Conservation (phyloP, 2,888 invertebrate genomes). For the Scelioninae gen. 1 region DNA sequence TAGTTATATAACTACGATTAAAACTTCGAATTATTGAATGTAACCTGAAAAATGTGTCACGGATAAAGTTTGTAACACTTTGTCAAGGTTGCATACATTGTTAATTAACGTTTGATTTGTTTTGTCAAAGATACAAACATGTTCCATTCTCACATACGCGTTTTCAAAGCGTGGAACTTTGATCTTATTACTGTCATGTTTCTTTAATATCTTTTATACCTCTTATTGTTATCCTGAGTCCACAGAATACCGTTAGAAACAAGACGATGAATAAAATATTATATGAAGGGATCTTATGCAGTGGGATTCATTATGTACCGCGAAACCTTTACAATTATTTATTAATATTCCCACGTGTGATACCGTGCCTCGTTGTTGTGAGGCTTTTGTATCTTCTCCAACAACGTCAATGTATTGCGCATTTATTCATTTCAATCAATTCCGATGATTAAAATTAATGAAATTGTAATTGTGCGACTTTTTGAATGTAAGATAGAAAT, state of each 20-base stretch:
- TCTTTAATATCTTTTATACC: slow-evolving; percentile 70
- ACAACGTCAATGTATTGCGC: slow-evolving; percentile 16
- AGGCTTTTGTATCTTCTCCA: slow-evolving; percentile 5
- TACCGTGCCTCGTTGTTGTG: slow-evolving; percentile 22
- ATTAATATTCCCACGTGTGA: slow-evolving; percentile 65
- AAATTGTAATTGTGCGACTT: slow-evolving; percentile 55
- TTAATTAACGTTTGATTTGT: slow-evolving; percentile 44
- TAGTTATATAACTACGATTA: too few species aligned
- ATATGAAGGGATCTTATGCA: slow-evolving; percentile 63
- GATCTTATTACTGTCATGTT: slow-evolving; percentile 72
- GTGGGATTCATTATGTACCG: slow-evolving; percentile 64
- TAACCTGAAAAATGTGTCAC: slow-evolving; percentile 1
- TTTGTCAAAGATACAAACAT: slow-evolving; percentile 17
- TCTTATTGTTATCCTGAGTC: slow-evolving; percentile 68
- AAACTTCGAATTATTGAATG: too few species aligned
- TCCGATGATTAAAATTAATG: slow-evolving; percentile 48
- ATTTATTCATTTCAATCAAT: slow-evolving; percentile 58
- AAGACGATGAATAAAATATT: slow-evolving; percentile 70
- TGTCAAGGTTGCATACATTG: slow-evolving; percentile 3
- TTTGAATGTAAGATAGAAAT: slow-evolving; percentile 28
- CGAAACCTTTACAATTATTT: slow-evolving; percentile 66
- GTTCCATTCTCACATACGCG: slow-evolving; percentile 64
- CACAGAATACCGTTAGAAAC: slow-evolving; percentile 61
- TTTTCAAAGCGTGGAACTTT: slow-evolving; percentile 69
- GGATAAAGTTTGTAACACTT: slow-evolving; percentile 12